Conservation (phyloP, 2,113 vertebrate species). For the Bos taurus region ARS-UCD2.0 NC_037348.1:58888001-58888500, state of each 20-base stretch:
- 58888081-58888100: background rate
- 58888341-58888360: background rate
- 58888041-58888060: background rate
- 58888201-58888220: background rate
- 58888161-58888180: background rate
- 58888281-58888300: background rate
- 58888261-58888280: background rate
- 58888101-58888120: background rate
- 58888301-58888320: background rate
- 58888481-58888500: background rate
- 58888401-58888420: background rate
- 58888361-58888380: conserved; percentile 19
- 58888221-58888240: conserved; percentile 17
- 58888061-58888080: background rate
- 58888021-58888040: background rate
- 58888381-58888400: background rate
- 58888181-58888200: background rate
- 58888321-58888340: background rate
- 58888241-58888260: background rate
- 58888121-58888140: background rate
- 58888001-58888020: background rate
- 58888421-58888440: background rate
- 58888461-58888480: background rate
- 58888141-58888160: background rate
- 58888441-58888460: background rate